Conservation (phyloP, 2,888 invertebrate genomes). For the Coelinius sp. region DNA sequence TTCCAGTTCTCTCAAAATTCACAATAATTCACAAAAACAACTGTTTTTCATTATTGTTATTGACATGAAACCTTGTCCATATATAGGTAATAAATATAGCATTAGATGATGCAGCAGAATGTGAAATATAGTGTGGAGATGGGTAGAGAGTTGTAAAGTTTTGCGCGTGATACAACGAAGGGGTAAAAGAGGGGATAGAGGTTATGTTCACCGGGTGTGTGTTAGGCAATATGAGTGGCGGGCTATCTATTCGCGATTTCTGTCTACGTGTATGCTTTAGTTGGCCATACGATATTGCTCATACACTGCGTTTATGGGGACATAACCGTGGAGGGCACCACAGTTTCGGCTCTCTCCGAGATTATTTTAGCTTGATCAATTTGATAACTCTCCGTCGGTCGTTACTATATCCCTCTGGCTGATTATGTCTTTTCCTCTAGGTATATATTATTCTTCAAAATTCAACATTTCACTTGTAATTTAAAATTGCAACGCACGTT, state of each 20-base stretch:
- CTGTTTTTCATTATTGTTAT: too few relatives aligned
- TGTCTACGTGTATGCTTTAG: slow-evolving; percentile 57
- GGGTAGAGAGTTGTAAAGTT: slow-evolving; percentile 69
- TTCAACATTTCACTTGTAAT: background rate
- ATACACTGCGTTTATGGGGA: slow-evolving; percentile 69
- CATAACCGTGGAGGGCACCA: slow-evolving; percentile 65
- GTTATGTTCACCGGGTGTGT: slow-evolving; percentile 58
- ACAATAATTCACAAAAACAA: too few relatives aligned
- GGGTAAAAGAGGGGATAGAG: slow-evolving; percentile 47
- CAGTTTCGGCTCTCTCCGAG: slow-evolving; percentile 59
- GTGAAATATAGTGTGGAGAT: slow-evolving; percentile 40
- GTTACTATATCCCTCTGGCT: slow-evolving; percentile 52
- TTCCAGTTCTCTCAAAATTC: too few relatives aligned
- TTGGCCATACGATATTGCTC: slow-evolving; percentile 64
- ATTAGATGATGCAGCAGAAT: background rate
- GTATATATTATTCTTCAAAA: background rate
- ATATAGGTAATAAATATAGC: background rate
- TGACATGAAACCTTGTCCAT: background rate
- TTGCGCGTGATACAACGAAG: slow-evolving; percentile 65
- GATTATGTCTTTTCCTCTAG: slow-evolving; percentile 11
- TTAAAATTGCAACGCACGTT: background rate
- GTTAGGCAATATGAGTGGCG: slow-evolving; percentile 53
- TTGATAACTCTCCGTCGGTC: slow-evolving; percentile 66
- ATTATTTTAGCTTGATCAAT: slow-evolving; percentile 71
- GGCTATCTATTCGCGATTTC: slow-evolving; percentile 40